Evolutionary conservation across 1,140 invertebrate species (phyloP).

Genomic region (Ectropis grisescens): DNA sequence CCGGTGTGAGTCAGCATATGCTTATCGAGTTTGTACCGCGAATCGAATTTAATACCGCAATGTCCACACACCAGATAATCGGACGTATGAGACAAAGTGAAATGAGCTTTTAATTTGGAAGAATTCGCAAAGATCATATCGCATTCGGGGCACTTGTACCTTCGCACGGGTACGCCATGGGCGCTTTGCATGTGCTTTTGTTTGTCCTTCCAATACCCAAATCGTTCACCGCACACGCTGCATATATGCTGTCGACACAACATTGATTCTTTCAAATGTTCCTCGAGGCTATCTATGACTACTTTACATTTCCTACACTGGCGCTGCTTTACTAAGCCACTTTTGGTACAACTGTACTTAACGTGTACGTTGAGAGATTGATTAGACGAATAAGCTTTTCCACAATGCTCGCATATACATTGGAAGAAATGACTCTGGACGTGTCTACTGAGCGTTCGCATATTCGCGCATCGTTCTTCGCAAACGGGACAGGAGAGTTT

Average conservation of each 20-base stretch:
- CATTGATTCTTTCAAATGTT: conserved; percentile 8
- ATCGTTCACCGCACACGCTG: conserved; percentile 14
- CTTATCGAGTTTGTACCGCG: conserved; percentile 8
- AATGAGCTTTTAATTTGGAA: conserved; percentile 12
- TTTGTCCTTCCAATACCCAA: conserved; percentile 12
- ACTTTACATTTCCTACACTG: conserved; percentile 12
- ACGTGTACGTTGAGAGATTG: conserved; percentile 20
- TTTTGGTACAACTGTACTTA: conserved; percentile 6
- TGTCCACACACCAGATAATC: conserved; percentile 10
- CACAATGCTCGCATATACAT: conserved; percentile 65
- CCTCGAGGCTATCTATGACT: conserved; percentile 5
- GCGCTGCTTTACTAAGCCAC: not conserved
- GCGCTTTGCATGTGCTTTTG: conserved; percentile 10
- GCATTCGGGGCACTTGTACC: conserved; percentile 16
- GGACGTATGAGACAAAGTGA: conserved; percentile 13
- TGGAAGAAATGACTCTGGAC: conserved; percentile 51
- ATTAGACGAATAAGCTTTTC: conserved; percentile 53
- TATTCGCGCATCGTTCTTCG: conserved; percentile 22
- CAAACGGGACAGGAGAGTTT: conserved; percentile 38
- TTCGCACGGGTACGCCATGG: conserved; percentile 11
- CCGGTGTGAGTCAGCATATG: conserved; percentile 48
- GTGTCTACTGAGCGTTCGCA: conserved; percentile 38
- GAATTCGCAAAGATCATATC: conserved; percentile 5
- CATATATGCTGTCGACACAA: conserved; percentile 19
- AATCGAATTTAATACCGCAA: conserved; percentile 16